These are phyloP conservation scores for Argentina silus DNA, from an alignment of 2,797 vertebrate genomes.

Conservation along the genomic window DNA sequence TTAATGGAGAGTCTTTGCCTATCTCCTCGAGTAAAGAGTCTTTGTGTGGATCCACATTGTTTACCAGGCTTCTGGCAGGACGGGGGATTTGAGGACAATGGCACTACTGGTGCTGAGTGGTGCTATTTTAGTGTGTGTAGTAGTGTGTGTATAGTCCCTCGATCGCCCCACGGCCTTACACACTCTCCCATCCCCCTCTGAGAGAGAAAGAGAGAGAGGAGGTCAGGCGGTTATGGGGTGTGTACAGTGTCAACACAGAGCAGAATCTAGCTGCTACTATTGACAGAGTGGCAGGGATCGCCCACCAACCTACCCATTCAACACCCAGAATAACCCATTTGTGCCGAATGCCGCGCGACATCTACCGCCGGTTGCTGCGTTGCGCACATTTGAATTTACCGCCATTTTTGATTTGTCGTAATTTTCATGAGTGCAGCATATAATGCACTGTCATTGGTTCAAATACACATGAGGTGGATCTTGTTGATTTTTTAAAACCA, in stretches of 20 bases:
- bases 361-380: too few relatives aligned
- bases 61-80: background rate
- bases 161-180: background rate
- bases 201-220: constrained; percentile 37
- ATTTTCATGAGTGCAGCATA: too few relatives aligned
- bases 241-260: constrained; percentile 56
- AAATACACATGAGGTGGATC: too few relatives aligned
- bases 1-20: background rate
- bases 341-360: too few relatives aligned
- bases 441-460: too few relatives aligned
- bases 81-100: background rate
- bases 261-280: constrained; percentile 15
- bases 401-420: too few relatives aligned
- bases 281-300: constrained; percentile 18
- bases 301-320: background rate
- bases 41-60: constrained; percentile 16
- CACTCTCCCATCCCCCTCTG: constrained; percentile 39
- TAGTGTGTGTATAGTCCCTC: background rate
- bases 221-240: constrained; percentile 31
- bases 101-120: background rate
- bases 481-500: too few relatives aligned
- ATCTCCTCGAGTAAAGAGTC: background rate
- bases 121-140: background rate
- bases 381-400: too few relatives aligned
- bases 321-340: background rate